A percentile compares a stretch with the other conserved stretches of the same genome.
Conservation (phyloP, 2,888 invertebrate species). For the Agonopterix arenella region DNA sequence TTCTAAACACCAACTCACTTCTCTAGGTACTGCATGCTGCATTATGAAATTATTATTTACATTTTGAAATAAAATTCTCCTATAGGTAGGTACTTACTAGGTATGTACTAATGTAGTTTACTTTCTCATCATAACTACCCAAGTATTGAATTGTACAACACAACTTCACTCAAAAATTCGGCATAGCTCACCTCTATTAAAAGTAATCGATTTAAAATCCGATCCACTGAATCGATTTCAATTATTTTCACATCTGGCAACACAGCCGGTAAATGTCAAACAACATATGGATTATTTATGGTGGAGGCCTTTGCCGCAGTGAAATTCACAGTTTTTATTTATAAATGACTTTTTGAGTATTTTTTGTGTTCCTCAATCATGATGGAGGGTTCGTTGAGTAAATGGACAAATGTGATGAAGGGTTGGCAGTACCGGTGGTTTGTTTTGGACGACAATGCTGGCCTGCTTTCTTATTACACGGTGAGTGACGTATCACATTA, state of each 20-base stretch:
- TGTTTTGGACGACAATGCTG: constrained; percentile 97
- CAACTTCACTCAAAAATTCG: no score
- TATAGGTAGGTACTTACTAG: no score
- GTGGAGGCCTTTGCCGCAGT: constrained; percentile 47
- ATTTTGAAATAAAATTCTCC: no score
- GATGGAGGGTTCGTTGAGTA: constrained; percentile 96
- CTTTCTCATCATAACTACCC: no score
- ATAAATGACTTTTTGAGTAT: constrained; percentile 48
- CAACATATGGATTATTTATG: constrained; percentile 61
- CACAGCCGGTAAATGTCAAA: constrained; percentile 41
- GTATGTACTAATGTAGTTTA: no score
- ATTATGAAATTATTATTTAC: no score
- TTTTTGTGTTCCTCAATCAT: constrained; percentile 54
- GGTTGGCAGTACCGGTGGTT: constrained; percentile 99
- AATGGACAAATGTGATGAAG: constrained; percentile 98
- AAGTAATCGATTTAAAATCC: constrained; percentile 1
- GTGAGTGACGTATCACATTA: constrained; percentile 80
- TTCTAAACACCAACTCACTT: no score
- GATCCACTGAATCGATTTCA: constrained; percentile 7
- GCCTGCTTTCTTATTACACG: constrained; percentile 97
- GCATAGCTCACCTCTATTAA: neutral
- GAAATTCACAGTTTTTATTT: constrained; percentile 59
- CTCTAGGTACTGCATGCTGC: no score
- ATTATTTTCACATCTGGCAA: constrained; percentile 27
- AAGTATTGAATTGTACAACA: no score